Base-by-base conservation (phyloP, 2,113 vertebrate species). In the Pholis gunnellus region DNA sequence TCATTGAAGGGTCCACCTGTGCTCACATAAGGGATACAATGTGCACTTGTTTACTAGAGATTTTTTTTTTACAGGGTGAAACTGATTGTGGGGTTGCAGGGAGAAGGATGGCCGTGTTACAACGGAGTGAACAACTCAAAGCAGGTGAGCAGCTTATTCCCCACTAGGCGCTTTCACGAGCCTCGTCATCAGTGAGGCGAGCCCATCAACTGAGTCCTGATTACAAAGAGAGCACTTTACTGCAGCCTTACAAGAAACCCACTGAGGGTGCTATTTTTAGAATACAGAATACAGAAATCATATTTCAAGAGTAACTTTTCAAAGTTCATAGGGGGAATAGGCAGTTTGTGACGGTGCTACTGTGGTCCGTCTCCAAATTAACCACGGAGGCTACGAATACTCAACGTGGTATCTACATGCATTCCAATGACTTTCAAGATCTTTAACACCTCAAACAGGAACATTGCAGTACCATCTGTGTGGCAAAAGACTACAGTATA, bases 81-180 rank as follows among this genome's bases (percentile, higher is more conserved):
- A 46, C 18, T 86, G 81, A 87, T 82, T 80, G 31, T 68, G 27
- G 27, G 50, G 38, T 66, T 78, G 29, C 67, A n/a, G n/a, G 72
- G 31, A 67, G 36, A 6, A 15, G 50, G 65, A 36, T 63, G 46
- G 48, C 61, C 67, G 72, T 65, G 44, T 65, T 78, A 71, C 25
- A 63, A 34, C 68, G 69, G 60, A 73, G 44, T 78, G 42, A 72
- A 73, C 5, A 56, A 36, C 25, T 73, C 5, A 0, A 60, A n/a
- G 59, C 63, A 65, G 81, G 80, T 84, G 68, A 83, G 68, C 56
- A 72, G 70, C 89, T 85, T 61, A 78, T 69, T 75, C 61, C 69
- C 60, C 44, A 65, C 60, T 13, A 14, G 83, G 79, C 0, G 2
- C 72, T 52, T 79, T 81, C 31, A 66, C 34, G n/a, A 83, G 59